phyloP scores from a whole-genome alignment of 2,888 invertebrate genomes.

The Chaetogeoica ovagalla region DNA sequence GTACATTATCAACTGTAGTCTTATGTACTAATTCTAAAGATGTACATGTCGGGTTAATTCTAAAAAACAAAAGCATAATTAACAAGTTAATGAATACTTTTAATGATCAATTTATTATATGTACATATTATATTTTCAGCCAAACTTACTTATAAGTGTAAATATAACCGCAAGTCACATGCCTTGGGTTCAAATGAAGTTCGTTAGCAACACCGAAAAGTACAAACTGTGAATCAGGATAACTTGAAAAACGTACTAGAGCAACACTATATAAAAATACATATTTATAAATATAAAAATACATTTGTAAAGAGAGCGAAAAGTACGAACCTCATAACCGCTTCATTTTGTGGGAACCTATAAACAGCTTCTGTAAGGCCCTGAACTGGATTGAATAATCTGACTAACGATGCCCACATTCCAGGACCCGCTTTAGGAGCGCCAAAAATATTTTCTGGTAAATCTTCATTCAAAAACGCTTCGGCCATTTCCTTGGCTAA shows the following conservation, averaged over 20 bases:
- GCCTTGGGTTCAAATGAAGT: conserved; percentile 82
- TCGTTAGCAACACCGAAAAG: conserved; percentile 92
- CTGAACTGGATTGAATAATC: conserved; percentile 82
- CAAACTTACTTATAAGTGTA: conserved; percentile 76
- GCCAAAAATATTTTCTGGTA: conserved; percentile 92
- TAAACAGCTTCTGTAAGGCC: conserved; percentile 78
- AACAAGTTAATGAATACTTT: conserved; percentile 40
- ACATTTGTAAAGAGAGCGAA: conserved; percentile 41
- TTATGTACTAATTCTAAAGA: conserved; percentile 90
- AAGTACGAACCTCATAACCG: conserved; percentile 76
- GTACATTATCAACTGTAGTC: conserved; percentile 90
- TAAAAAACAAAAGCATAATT: conserved; percentile 56
- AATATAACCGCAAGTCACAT: conserved; percentile 79
- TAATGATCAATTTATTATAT: background rate
- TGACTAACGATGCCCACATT: conserved; percentile 92
- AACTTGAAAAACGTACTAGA: conserved; percentile 76
- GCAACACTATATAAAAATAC: conserved; percentile 65
- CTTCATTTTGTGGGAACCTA: conserved; percentile 92
- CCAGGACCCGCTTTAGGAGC: conserved; percentile 95
- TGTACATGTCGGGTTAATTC: conserved; percentile 75
- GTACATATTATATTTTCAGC: background rate
- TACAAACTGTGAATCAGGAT: conserved; percentile 67
- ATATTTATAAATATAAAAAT: conserved; percentile 25
- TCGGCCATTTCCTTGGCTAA: conserved; percentile 97
- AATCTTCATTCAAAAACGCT: conserved; percentile 89